Percentiles rank a stretch among this genome's conserved stretches.
Conservation (phyloP, 2,113 vertebrate species). For the Ictalurus punctatus region DNA sequence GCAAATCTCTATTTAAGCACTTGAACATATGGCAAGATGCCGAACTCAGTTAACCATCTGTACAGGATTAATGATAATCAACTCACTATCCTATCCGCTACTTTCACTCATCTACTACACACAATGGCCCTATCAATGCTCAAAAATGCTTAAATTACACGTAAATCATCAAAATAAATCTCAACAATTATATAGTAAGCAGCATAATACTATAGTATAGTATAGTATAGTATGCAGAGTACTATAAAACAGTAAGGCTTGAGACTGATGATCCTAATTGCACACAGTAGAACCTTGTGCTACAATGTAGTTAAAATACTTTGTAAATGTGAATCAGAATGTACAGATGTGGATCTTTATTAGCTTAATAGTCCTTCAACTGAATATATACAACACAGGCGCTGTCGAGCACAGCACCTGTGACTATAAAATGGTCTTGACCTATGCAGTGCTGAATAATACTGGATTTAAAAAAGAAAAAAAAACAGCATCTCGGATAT, state of each 20-base stretch:
- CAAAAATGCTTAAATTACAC: not conserved
- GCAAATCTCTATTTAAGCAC: not conserved
- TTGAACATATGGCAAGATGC: slow-evolving; percentile 14
- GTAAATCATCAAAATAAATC: not conserved
- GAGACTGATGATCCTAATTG: not conserved
- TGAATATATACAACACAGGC: not conserved
- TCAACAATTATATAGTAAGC: not conserved
- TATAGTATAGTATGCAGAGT: not conserved
- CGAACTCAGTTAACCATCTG: not conserved
- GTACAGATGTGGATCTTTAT: not conserved
- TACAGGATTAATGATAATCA: slow-evolving; percentile 10
- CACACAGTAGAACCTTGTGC: not conserved
- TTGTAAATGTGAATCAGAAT: not conserved
- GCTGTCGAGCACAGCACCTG: not conserved
- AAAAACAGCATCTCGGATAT: not conserved
- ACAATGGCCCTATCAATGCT: not conserved
- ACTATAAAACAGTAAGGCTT: not conserved
- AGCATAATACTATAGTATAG: not conserved
- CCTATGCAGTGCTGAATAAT: not conserved
- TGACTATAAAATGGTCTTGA: not conserved
- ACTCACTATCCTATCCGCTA: not conserved
- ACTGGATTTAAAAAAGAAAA: not conserved
- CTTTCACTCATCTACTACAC: not conserved
- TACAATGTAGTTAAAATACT: not conserved
- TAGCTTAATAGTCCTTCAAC: not conserved